Evolutionary conservation across 2,113 vertebrate genomes (phyloP).

Genomic region (Malaclemys terrapin): DNA sequence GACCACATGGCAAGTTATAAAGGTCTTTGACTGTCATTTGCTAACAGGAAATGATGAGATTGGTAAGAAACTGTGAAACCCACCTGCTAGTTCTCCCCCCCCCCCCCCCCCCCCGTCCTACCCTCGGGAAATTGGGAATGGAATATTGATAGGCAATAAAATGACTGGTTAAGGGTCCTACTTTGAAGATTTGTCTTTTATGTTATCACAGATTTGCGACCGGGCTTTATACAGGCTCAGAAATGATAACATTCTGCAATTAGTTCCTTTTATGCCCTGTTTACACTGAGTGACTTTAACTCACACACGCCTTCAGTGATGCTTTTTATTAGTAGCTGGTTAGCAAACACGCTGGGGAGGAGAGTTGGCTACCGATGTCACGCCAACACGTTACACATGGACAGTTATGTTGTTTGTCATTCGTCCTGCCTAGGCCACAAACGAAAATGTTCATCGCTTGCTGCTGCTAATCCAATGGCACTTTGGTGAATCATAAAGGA

Average conservation of each 20-base stretch:
- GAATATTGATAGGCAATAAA: background rate
- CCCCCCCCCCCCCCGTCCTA: background rate
- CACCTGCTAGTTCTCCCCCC: background rate
- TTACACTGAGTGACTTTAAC: background rate
- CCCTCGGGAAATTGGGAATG: background rate
- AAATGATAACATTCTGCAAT: background rate
- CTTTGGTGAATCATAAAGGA: conserved; percentile 19
- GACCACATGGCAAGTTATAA: background rate
- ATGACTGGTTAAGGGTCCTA: background rate
- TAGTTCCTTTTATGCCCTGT: background rate
- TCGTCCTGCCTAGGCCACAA: conserved; percentile 28
- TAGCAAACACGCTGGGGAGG: background rate
- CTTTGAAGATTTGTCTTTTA: background rate
- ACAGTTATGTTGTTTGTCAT: conserved; percentile 22
- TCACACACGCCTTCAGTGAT: background rate
- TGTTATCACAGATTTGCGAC: too few relatives aligned
- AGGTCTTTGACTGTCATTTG: background rate
- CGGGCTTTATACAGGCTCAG: too few relatives aligned
- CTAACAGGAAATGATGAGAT: background rate
- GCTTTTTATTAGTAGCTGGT: conserved; percentile 7
- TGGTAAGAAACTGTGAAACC: conserved; percentile 5
- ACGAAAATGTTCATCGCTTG: conserved; percentile 27
- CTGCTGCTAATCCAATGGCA: conserved; percentile 27
- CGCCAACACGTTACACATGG: background rate
- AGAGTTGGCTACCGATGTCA: background rate